A percentile compares a stretch with the other conserved stretches of the same genome.
phyloP scores from a whole-genome alignment of 2,113 vertebrate genomes.

The Smithornis capensis region DNA sequence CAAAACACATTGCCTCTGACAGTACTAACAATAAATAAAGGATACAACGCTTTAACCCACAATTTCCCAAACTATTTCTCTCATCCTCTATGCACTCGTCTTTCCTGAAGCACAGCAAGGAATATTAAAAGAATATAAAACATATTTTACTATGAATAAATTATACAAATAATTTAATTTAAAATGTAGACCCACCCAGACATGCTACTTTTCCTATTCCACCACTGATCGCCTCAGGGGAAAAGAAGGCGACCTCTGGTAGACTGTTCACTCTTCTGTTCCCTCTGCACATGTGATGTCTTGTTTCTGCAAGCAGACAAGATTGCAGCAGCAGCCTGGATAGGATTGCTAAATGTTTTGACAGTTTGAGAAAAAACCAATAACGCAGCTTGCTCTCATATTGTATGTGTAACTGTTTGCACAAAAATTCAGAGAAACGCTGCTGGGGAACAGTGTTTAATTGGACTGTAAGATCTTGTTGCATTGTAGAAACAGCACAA shows the following conservation, averaged over 20 bases:
- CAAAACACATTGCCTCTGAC: slow-evolving; percentile 3
- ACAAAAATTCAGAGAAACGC: neutral
- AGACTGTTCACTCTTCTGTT: neutral
- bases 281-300: neutral
- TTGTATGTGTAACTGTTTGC: neutral
- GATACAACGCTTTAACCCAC: neutral
- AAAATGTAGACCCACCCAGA: fast-evolving
- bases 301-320: neutral
- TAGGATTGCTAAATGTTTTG: neutral
- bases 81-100: neutral
- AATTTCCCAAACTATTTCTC: neutral
- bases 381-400: neutral
- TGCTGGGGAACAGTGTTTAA: neutral
- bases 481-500: neutral
- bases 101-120: neutral
- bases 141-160: neutral
- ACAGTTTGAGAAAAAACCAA: neutral
- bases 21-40: neutral
- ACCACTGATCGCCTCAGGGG: neutral
- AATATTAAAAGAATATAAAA: neutral
- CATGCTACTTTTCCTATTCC: neutral
- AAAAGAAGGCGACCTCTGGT: neutral
- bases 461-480: neutral
- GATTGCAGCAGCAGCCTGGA: neutral
- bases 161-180: neutral